phyloP scores from a whole-genome alignment of 2,113 vertebrate genomes.

The Sinocyclocheilus anophthalmus region DNA sequence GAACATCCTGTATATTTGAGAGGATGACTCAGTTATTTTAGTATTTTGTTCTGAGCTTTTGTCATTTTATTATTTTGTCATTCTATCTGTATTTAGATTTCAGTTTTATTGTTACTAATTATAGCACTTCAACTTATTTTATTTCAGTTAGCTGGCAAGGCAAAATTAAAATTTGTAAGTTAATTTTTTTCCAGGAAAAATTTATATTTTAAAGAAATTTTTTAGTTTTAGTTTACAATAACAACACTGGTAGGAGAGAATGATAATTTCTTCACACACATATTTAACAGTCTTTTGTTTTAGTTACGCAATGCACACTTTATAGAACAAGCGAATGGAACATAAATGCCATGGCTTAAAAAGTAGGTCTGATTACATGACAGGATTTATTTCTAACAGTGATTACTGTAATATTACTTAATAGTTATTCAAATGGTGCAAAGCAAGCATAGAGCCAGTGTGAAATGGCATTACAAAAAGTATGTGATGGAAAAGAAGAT shows the following conservation, averaged over 20 bases:
- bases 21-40: background rate
- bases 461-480: constrained; percentile 1
- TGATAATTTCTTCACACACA: background rate
- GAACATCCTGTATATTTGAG: constrained; percentile 58
- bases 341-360: background rate
- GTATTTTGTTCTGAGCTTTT: background rate
- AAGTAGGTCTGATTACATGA: background rate
- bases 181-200: background rate
- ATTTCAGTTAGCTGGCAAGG: background rate
- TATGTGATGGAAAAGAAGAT: constrained; percentile 3
- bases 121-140: background rate
- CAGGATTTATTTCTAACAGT: background rate
- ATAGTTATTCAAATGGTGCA: background rate
- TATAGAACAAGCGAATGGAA: background rate
- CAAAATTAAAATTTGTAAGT: background rate
- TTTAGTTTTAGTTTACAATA: background rate
- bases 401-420: constrained; percentile 7
- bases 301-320: background rate
- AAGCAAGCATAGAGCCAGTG: background rate
- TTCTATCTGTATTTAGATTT: background rate
- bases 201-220: no score
- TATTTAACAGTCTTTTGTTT: background rate
- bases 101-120: background rate
- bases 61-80: background rate
- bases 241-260: background rate